Evolutionary conservation across 2,888 invertebrate genomes (phyloP).

Genomic region (Euproctis similis): DNA sequence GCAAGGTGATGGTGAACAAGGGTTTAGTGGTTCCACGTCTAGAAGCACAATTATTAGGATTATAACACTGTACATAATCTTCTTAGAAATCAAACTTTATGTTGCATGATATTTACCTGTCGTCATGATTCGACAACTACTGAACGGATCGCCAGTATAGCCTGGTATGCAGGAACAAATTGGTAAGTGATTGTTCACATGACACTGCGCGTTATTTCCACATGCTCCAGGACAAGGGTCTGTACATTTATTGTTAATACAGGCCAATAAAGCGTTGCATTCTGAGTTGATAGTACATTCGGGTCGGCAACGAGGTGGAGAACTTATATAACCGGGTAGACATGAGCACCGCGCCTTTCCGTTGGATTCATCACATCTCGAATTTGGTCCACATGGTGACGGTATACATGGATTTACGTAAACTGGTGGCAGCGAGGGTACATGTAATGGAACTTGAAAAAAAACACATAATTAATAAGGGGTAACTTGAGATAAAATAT

Average conservation of each 20-base stretch:
- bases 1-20: constrained; percentile 82
- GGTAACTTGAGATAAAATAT: no score
- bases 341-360: constrained; percentile 83
- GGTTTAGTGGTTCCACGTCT: constrained; percentile 64
- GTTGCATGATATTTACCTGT: no score
- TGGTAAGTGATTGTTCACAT: constrained; percentile 82
- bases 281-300: constrained; percentile 84
- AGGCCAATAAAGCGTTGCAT: constrained; percentile 80
- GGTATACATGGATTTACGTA: constrained; percentile 79
- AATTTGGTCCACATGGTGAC: constrained; percentile 87
- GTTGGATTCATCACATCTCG: constrained; percentile 81
- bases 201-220: constrained; percentile 83
- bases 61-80: neutral
- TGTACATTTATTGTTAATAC: constrained; percentile 81
- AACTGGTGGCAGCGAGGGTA: constrained; percentile 31
- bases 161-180: constrained; percentile 80
- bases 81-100: neutral
- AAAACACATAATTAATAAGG: neutral
- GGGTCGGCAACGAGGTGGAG: constrained; percentile 85
- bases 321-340: constrained; percentile 81
- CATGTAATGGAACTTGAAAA: constrained; percentile 43
- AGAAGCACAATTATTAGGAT: no score
- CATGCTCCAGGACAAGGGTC: constrained; percentile 88
- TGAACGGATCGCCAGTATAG: constrained; percentile 85
- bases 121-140: constrained; percentile 49